Evolutionary conservation across 2,797 vertebrate genomes (phyloP).

Genomic region (Gadopsis marmoratus): DNA sequence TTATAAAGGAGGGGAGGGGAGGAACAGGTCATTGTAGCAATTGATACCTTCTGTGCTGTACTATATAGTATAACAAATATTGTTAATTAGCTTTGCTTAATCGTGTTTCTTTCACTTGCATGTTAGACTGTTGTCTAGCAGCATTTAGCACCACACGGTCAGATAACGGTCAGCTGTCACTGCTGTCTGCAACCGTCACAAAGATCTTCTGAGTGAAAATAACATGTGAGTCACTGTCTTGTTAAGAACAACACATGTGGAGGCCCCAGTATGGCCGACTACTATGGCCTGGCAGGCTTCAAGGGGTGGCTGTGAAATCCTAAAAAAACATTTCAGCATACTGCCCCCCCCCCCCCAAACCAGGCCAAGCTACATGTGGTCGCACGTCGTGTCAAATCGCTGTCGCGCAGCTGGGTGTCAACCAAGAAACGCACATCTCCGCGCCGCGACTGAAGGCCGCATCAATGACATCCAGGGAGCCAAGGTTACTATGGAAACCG

Average conservation of each 20-base stretch:
- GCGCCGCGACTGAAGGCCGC: not conserved
- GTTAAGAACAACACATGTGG: not conserved
- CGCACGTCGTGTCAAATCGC: not conserved
- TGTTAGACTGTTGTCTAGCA: not conserved
- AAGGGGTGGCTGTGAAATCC: not conserved
- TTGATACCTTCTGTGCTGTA: not conserved
- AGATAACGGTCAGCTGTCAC: not conserved
- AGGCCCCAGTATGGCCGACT: conserved; percentile 17
- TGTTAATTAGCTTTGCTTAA: not conserved
- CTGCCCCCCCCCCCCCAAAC: not conserved
- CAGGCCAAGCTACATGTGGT: not conserved
- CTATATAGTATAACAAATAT: not conserved
- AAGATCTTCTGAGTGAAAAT: not conserved
- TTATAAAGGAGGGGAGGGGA: no score
- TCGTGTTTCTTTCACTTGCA: not conserved
- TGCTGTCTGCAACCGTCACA: not conserved
- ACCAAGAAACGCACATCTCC: conserved; percentile 22
- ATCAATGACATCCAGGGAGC: conserved; percentile 56
- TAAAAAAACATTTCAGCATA: not conserved
- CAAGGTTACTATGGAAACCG: conserved; percentile 86
- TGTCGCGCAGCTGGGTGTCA: conserved; percentile 33
- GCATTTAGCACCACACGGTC: not conserved
- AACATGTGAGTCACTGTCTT: not conserved
- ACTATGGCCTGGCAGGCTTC: conserved; percentile 20
- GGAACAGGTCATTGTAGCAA: not conserved